phyloP scores from a whole-genome alignment of 1,140 invertebrate species.

The Vanessa tameamea region DNA sequence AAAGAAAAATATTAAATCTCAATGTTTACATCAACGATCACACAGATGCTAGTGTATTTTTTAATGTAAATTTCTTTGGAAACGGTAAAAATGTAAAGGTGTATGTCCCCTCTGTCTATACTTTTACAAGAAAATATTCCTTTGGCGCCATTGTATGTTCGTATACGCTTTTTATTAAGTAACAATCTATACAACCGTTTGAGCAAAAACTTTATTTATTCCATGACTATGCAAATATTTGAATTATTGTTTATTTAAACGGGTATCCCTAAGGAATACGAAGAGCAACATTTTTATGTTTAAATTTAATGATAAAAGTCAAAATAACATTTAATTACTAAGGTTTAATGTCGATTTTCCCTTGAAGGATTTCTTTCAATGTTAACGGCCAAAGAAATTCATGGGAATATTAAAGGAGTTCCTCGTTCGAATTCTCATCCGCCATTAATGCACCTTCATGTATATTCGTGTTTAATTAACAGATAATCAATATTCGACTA shows the following conservation, averaged over 20 bases:
- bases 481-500: slow-evolving; percentile 35
- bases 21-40: no score
- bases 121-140: no score
- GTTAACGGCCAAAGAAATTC: slow-evolving; percentile 13
- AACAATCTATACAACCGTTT: slow-evolving; percentile 1
- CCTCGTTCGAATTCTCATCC: slow-evolving; percentile 26
- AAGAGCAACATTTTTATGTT: neutral
- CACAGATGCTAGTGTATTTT: no score
- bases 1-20: no score
- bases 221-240: slow-evolving; percentile 24
- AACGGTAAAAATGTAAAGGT: no score
- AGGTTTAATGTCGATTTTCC: neutral
- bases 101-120: no score
- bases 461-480: slow-evolving; percentile 35
- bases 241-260: slow-evolving; percentile 9
- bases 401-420: slow-evolving; percentile 39
- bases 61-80: no score
- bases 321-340: neutral
- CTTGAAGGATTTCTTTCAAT: neutral
- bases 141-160: neutral
- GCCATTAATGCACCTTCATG: slow-evolving; percentile 36
- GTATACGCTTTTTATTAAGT: neutral
- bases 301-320: neutral
- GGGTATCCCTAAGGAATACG: slow-evolving; percentile 2
- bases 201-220: slow-evolving; percentile 16